phyloP scores from a whole-genome alignment of 2,797 vertebrate genomes.

The Manis pentadactyla region DNA sequence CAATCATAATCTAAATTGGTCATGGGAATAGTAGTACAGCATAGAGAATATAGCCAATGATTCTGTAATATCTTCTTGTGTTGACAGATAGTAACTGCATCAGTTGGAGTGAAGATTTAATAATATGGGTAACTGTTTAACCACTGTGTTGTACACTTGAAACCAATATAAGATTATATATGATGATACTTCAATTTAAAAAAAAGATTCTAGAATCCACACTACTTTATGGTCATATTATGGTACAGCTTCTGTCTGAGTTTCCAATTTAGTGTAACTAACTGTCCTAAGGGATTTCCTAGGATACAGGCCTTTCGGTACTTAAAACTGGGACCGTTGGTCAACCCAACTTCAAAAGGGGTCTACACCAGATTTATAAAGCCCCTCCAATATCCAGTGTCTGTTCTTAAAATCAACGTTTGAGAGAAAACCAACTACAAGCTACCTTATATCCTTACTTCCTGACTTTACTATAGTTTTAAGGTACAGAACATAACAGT shows the following conservation, averaged over 20 bases:
- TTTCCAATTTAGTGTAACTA: not conserved
- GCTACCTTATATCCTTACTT: not conserved
- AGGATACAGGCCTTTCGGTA: not conserved
- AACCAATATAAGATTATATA: too few species aligned
- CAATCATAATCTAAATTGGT: too few species aligned
- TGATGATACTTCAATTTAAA: too few species aligned
- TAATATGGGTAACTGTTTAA: too few species aligned
- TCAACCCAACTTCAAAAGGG: not conserved
- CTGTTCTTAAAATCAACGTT: slow-evolving; percentile 4
- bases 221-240: not conserved
- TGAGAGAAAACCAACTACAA: not conserved
- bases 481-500: not conserved
- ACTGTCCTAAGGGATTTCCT: not conserved
- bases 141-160: too few species aligned
- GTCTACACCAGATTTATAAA: not conserved
- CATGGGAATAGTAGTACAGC: too few species aligned
- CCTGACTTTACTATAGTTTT: not conserved
- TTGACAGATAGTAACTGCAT: too few species aligned
- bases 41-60: too few species aligned
- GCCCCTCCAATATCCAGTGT: not conserved
- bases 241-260: not conserved
- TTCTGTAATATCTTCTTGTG: too few species aligned
- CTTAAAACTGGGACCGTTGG: not conserved
- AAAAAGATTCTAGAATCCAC: not conserved
- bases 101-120: too few species aligned